A percentile compares a stretch with the other conserved stretches of the same genome.
These are phyloP conservation scores for Corythornis cristatus DNA, from an alignment of 2,113 vertebrate genomes.

Conservation along the genomic window DNA sequence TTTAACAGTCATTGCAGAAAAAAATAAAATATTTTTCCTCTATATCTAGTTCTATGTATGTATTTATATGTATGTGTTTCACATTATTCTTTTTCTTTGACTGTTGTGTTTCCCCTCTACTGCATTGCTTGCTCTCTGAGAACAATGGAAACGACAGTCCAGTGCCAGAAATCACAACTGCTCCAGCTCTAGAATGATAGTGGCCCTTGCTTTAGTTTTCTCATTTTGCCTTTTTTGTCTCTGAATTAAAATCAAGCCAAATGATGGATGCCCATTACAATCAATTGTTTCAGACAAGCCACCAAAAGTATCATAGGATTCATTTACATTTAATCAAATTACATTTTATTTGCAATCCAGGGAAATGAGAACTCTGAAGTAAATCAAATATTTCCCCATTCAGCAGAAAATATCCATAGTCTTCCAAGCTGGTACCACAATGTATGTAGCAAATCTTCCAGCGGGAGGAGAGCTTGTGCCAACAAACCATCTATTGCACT, in stretches of 20 bases:
- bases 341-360: conserved; percentile 74
- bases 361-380: conserved; percentile 68
- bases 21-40: conserved; percentile 9
- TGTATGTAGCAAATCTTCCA: conserved; percentile 61
- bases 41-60: background rate
- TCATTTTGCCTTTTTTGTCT: conserved; percentile 58
- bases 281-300: conserved; percentile 74
- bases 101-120: background rate
- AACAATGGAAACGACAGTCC: conserved; percentile 53
- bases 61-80: background rate
- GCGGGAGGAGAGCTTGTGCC: conserved; percentile 47
- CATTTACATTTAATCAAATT: conserved; percentile 75
- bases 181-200: conserved; percentile 49
- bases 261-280: conserved; percentile 70
- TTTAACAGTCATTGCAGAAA: background rate
- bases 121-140: background rate
- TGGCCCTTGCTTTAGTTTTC: conserved; percentile 58
- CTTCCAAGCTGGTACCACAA: conserved; percentile 35
- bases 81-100: conserved; percentile 25
- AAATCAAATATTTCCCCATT: conserved; percentile 71
- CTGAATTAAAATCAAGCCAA: conserved; percentile 68
- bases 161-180: background rate
- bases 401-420: conserved; percentile 55
- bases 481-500: conserved; percentile 5
- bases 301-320: conserved; percentile 70